A percentile compares a stretch with the other conserved stretches of the same genome.
These are phyloP conservation scores for Drosophila diplacantha DNA, from an alignment of 2,888 invertebrate species.

Conservation along the genomic window DNA sequence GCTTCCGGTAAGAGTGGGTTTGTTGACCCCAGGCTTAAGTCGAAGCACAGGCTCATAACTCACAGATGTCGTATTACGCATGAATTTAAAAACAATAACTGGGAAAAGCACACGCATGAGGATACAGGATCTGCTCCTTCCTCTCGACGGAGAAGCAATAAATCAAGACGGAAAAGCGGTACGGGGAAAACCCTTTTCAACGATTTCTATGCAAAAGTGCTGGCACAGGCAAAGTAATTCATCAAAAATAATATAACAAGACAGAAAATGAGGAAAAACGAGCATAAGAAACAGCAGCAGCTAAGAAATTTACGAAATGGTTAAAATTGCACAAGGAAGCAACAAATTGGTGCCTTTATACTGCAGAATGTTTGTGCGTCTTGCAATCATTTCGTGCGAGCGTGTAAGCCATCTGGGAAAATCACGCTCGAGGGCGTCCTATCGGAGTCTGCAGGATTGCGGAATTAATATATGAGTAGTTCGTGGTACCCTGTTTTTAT, in stretches of 20 bases:
- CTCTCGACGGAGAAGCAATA: slow-evolving; percentile 42
- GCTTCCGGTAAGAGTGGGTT: slow-evolving; percentile 25
- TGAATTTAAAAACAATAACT: slow-evolving; percentile 62
- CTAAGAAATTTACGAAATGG: slow-evolving; percentile 21
- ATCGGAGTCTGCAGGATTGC: background rate
- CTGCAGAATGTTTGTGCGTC: slow-evolving; percentile 24
- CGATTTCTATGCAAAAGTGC: slow-evolving; percentile 42
- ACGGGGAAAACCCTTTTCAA: slow-evolving; percentile 47
- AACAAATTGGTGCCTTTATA: slow-evolving; percentile 24
- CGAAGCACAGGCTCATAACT: slow-evolving; percentile 54
- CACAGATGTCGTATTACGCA: slow-evolving; percentile 63
- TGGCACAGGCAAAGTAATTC: slow-evolving; percentile 51
- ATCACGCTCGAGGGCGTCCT: slow-evolving; percentile 17
- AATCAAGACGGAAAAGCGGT: slow-evolving; percentile 51
- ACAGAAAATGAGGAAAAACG: slow-evolving; percentile 32
- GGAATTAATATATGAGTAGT: slow-evolving; percentile 11
- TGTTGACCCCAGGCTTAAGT: slow-evolving; percentile 19
- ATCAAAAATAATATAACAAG: slow-evolving; percentile 50
- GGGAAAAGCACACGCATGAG: slow-evolving; percentile 37
- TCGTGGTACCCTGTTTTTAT: background rate
- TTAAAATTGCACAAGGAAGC: slow-evolving; percentile 15
- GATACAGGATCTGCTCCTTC: slow-evolving; percentile 11
- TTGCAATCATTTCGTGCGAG: slow-evolving; percentile 7
- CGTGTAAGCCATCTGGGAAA: slow-evolving; percentile 14
- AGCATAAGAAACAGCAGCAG: slow-evolving; percentile 4